phyloP scores from a whole-genome alignment of 2,797 vertebrate species.

The Sternotherus odoratus region DNA sequence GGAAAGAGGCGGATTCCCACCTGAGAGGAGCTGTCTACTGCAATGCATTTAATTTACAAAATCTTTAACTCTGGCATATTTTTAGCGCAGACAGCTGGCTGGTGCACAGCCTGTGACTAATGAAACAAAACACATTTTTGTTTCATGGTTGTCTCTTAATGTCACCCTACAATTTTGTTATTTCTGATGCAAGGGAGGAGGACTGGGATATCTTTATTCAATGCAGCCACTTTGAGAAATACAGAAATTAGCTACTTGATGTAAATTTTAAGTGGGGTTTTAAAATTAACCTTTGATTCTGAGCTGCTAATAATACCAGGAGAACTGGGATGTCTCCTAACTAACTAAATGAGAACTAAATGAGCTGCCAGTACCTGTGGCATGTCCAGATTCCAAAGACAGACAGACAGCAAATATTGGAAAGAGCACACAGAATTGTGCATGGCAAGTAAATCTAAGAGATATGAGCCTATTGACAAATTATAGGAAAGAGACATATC shows the following conservation, averaged over 20 bases:
- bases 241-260: slow-evolving; percentile 48
- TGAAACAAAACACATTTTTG: slow-evolving; percentile 75
- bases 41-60: slow-evolving; percentile 72
- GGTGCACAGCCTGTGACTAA: slow-evolving; percentile 77
- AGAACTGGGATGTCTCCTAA: background rate
- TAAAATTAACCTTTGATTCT: slow-evolving; percentile 38
- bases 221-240: slow-evolving; percentile 34
- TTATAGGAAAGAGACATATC: background rate
- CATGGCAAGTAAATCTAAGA: background rate
- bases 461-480: background rate
- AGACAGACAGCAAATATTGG: background rate
- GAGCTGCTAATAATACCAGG: background rate
- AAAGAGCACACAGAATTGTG: background rate
- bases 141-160: slow-evolving; percentile 69
- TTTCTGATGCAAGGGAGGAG: slow-evolving; percentile 60
- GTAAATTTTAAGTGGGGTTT: slow-evolving; percentile 17
- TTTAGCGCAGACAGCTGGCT: slow-evolving; percentile 81
- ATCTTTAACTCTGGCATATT: slow-evolving; percentile 72
- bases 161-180: slow-evolving; percentile 66
- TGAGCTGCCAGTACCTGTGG: background rate
- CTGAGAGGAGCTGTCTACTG: slow-evolving; percentile 74
- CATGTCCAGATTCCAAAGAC: background rate
- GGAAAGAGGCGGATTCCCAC: slow-evolving; percentile 74
- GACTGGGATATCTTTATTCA: background rate
- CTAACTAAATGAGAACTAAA: background rate